A percentile compares a stretch with the other conserved stretches of the same genome.
phyloP scores from a whole-genome alignment of 2,888 invertebrate species.

The Cryptosula pallasiana region DNA sequence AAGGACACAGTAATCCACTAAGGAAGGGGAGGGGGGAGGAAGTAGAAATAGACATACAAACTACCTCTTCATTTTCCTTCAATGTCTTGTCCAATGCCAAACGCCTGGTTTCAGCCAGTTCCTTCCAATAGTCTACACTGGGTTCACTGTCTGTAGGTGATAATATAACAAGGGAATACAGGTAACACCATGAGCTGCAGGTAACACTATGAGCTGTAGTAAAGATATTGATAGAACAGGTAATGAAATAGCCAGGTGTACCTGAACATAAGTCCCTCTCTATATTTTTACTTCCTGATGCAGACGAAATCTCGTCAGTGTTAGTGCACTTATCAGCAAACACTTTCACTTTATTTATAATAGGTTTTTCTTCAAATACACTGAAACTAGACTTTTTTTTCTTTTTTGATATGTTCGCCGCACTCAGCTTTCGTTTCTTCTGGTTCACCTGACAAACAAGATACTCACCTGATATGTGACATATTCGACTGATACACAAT shows the following conservation, averaged over 20 bases:
- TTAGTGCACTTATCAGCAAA: not conserved
- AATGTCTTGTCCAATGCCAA: not conserved
- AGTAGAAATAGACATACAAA: no score
- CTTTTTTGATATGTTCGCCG: not conserved
- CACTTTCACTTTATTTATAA: not conserved
- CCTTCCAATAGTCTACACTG: conserved; percentile 3
- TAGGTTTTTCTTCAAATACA: not conserved
- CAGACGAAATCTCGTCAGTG: not conserved
- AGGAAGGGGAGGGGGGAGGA: no score
- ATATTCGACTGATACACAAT: no score
- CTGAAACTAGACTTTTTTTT: not conserved
- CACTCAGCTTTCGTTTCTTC: not conserved
- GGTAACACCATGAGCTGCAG: no score
- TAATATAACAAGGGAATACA: no score
- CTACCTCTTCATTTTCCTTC: conserved; percentile 13
- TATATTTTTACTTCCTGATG: not conserved
- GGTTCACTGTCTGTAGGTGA: no score
- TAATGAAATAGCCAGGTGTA: no score
- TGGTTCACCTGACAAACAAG: not conserved
- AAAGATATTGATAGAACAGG: no score
- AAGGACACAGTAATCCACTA: no score
- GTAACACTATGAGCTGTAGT: no score
- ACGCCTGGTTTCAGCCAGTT: not conserved
- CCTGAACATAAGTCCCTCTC: not conserved
- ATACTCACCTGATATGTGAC: no score